Base-by-base conservation (phyloP, 2,888 invertebrate species). In the Apamea epomidion region DNA sequence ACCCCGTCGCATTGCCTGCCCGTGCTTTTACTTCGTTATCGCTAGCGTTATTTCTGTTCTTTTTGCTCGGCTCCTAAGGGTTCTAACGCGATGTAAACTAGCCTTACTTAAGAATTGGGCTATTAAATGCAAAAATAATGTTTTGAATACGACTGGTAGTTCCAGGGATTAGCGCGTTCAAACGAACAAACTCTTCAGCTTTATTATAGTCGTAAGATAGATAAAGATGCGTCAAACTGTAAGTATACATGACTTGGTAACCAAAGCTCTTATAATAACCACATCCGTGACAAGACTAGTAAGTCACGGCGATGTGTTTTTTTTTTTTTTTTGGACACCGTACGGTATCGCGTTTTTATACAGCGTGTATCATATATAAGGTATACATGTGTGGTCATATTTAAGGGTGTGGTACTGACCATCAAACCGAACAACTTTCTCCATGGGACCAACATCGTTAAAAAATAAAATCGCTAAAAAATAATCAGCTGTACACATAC, bases 271-370 rank as follows among this genome's bases (percentile, higher is more conserved):
- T 64, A 32, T 5, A 45, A 18, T n/a, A n/a, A 64, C n/a, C n/a
- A 76, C n/a, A 76, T 70, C 69, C 73, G 58, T 62, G 68, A 37
- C 4, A 37, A 71, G 54, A 65, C 67, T 48, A 62, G 62, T 72
- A 60, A 32, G 2, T 42, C 45, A 14, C 8, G 37, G n/a, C 7
- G 7, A 45, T 18, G 32, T 62, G 21, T 21, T 12, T 21, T 32
- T 29, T 64, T 81, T 51, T 37, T 37, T 37, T 80, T 68, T 64
- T 21, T 74, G 8, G 2, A 21, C 3, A 3, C 5, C 3, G 0
- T 16, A 5, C 29, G 2, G 18, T 1, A 0, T 21, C 51, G 2
- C 29, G 1, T 21, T 25, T 29, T 21, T 48, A 18, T n/a, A 3
- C 12, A 51, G 5, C 2, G 18, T 18, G 7, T 48, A 7, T 10